A percentile compares a stretch with the other conserved stretches of the same genome.
These are phyloP conservation scores for Athripsodes cinereus DNA, from an alignment of 2,888 invertebrate species.

Conservation along the genomic window DNA sequence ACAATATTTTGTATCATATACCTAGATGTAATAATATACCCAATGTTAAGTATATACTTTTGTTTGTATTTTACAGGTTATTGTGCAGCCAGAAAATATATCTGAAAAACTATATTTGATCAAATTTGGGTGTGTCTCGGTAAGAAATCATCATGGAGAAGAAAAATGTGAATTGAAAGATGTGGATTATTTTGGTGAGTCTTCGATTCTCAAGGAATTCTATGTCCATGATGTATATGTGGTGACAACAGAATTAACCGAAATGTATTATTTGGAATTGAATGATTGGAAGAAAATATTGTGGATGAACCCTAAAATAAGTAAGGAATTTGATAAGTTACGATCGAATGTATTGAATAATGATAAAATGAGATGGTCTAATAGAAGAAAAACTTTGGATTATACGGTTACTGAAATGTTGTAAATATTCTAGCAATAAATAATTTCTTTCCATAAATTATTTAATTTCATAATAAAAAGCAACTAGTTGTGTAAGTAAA, in stretches of 20 bases:
- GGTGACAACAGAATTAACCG: conserved; percentile 54
- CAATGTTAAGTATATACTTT: too few relatives aligned
- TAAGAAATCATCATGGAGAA: conserved; percentile 47
- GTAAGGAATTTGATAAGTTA: background rate
- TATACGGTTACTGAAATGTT: too few relatives aligned
- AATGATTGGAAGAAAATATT: conserved; percentile 7
- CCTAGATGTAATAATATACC: too few relatives aligned
- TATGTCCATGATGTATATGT: conserved; percentile 44
- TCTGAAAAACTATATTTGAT: conserved; percentile 55
- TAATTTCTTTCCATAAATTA: too few relatives aligned
- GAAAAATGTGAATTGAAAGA: conserved; percentile 54
- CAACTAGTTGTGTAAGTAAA: too few relatives aligned
- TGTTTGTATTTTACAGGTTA: background rate
- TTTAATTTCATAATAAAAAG: too few relatives aligned
- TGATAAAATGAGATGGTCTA: background rate
- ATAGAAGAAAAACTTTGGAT: too few relatives aligned
- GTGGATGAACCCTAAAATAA: background rate
- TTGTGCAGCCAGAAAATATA: conserved; percentile 22
- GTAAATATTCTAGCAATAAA: too few relatives aligned
- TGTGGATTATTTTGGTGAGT: conserved; percentile 57
- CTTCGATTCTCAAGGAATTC: conserved; percentile 45
- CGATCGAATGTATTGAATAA: background rate
- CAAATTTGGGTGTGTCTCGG: conserved; percentile 53
- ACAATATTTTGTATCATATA: too few relatives aligned
- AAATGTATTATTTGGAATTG: conserved; percentile 43